Evolutionary conservation across 30 jellyfish, hydroid and myxozoan genomes (phyloP), one percentile per base, ranked within the genome.

Genomic region (Hydractinia symbiolongicarpus): DNA sequence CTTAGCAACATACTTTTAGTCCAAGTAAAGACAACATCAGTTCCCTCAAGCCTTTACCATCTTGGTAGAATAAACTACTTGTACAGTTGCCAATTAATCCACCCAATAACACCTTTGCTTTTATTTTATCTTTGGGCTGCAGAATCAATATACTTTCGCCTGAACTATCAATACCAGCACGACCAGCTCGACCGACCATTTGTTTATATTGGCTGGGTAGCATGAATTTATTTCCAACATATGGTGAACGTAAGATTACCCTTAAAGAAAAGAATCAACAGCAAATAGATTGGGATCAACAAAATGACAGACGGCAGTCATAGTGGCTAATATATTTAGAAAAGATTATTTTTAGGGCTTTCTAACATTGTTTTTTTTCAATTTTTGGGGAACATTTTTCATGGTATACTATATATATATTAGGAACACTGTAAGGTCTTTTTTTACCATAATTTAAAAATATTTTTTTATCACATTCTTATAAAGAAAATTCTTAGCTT

Each of bases 131-230:
- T 82, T 89, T 87, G 14, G 74, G 60, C 53, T 85, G 88, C 7
- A 94, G 79, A 44, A 94, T 83, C 81, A 94, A 6, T n/a, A 89
- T 73, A 76, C 99, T 94, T 77, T 94, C 99, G 6, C 99, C 99
- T 57, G 90, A 61, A 44, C 90, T 67, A 70, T 88, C 97, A 14
- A 94, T 88, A 7, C 99, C 99, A 81, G 97, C 96, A 4, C 99
- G 84, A 14, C 99, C 99, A 30, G 97, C 99, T 66, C 99, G 79
- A 15, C 99, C 99, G 73, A 94, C 81, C 99, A 94, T 94, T 84
- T 94, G 97, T 58, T 82, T 88, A 72, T 89, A 89, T n/a, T 91
- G 89, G 67, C 95, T 86, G 44, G 83, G 77, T 14, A 95, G 74
- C 50, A 88, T 88, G 58, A 86, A 88, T 7, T 81, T 30, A 20